phyloP scores from a whole-genome alignment of 2,888 invertebrate genomes.

The Lepidochrysops patricia region DNA sequence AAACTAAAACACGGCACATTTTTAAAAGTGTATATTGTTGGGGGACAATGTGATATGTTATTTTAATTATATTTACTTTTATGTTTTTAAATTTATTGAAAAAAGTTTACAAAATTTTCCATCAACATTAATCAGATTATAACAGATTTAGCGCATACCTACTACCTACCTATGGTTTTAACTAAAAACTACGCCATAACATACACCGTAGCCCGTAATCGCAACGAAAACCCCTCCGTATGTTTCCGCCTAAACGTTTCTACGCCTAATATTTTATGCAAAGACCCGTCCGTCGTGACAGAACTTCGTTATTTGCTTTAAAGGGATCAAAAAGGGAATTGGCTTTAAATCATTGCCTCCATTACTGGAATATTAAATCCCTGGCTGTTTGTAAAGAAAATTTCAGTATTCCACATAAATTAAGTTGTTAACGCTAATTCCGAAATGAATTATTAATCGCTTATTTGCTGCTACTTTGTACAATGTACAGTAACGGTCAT shows the following conservation, averaged over 20 bases:
- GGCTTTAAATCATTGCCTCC: constrained; percentile 56
- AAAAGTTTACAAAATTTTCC: too few relatives aligned
- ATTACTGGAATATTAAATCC: constrained; percentile 60
- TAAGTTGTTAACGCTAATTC: neutral
- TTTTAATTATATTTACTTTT: too few relatives aligned
- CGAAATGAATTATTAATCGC: neutral
- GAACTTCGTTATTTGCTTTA: constrained; percentile 59
- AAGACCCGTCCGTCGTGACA: constrained; percentile 54
- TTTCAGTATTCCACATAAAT: neutral
- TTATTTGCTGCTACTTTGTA: neutral
- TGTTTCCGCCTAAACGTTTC: constrained; percentile 13
- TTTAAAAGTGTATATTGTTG: too few relatives aligned
- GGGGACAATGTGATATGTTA: too few relatives aligned
- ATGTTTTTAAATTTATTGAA: too few relatives aligned
- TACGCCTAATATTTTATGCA: constrained; percentile 60
- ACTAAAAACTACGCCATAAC: too few relatives aligned
- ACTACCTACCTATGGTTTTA: too few relatives aligned
- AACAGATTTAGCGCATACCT: too few relatives aligned
- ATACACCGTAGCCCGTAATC: neutral
- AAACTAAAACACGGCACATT: too few relatives aligned
- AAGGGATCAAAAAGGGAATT: constrained; percentile 68
- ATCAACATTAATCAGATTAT: too few relatives aligned
- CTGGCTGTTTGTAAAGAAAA: constrained; percentile 1
- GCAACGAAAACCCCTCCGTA: neutral
- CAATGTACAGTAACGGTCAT: neutral